Evolutionary conservation across 2,888 invertebrate genomes (phyloP).

Genomic region (Strigamia transsilvanica): DNA sequence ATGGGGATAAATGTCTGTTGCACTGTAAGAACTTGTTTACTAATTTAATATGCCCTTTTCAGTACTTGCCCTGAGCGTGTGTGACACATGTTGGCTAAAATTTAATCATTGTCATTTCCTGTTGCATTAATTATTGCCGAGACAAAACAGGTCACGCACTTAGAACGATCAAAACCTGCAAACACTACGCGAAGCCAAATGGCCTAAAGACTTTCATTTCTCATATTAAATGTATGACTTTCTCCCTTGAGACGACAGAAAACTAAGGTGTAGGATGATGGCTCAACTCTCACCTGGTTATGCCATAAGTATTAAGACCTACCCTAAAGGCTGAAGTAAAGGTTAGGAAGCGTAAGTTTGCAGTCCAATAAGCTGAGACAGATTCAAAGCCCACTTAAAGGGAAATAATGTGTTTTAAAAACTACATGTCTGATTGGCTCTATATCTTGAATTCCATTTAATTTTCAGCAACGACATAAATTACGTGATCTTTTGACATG

Average conservation of each 20-base stretch:
- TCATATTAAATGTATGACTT: conserved; percentile 22
- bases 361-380: neutral
- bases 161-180: conserved; percentile 35
- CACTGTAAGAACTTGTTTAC: conserved; percentile 21
- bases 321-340: neutral
- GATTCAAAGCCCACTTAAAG: neutral
- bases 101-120: conserved; percentile 38
- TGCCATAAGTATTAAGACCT: neutral
- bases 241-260: conserved; percentile 23
- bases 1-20: conserved; percentile 14
- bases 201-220: conserved; percentile 22
- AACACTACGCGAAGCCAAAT: conserved; percentile 26
- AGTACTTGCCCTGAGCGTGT: conserved; percentile 7
- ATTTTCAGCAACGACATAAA: neutral
- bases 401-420: neutral
- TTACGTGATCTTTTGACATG: conserved; percentile 16
- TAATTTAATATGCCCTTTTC: conserved; percentile 35
- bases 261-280: neutral
- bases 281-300: conserved; percentile 12
- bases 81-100: conserved; percentile 27
- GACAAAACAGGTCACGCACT: conserved; percentile 38
- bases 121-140: conserved; percentile 38
- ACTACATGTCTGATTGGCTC: neutral
- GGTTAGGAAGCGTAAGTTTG: neutral
- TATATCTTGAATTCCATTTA: neutral